Percentiles rank a stretch among this genome's conserved stretches.
These are phyloP conservation scores for Cyanocitta stelleri DNA, from an alignment of 2,113 vertebrate genomes.

Conservation along the genomic window DNA sequence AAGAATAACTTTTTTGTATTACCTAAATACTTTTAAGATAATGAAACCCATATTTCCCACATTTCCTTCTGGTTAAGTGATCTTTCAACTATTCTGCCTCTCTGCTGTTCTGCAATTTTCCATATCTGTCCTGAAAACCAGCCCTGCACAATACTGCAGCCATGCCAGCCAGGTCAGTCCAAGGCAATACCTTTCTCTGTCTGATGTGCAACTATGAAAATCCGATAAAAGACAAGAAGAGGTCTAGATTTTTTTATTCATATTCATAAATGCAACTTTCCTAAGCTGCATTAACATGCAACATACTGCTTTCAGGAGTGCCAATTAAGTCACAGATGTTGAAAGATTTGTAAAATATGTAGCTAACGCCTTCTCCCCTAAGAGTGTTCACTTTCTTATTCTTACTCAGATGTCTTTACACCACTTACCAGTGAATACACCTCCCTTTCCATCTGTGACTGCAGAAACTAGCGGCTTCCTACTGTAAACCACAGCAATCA, in stretches of 20 bases:
- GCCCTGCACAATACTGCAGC: background rate
- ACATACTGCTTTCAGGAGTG: background rate
- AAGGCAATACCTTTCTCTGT: background rate
- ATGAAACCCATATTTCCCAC: fast-evolving
- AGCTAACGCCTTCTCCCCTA: background rate
- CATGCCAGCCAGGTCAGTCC: background rate
- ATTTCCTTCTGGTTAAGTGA: background rate
- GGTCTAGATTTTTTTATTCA: background rate
- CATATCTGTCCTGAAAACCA: background rate
- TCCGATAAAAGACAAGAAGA: background rate
- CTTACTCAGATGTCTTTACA: background rate
- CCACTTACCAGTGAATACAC: background rate
- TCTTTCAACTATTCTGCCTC: background rate
- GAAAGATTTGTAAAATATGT: background rate
- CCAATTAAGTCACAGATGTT: background rate
- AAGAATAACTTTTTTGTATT: background rate
- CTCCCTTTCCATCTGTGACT: background rate
- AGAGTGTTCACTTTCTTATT: background rate
- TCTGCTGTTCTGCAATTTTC: background rate
- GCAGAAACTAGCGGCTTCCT: background rate
- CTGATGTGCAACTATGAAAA: background rate
- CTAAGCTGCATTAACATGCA: background rate
- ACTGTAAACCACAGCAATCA: slow-evolving; percentile 6
- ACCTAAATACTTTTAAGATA: background rate
- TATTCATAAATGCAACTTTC: background rate